Base-by-base conservation (phyloP, 2,888 invertebrate species). In the Sphecodes monilicornis region DNA sequence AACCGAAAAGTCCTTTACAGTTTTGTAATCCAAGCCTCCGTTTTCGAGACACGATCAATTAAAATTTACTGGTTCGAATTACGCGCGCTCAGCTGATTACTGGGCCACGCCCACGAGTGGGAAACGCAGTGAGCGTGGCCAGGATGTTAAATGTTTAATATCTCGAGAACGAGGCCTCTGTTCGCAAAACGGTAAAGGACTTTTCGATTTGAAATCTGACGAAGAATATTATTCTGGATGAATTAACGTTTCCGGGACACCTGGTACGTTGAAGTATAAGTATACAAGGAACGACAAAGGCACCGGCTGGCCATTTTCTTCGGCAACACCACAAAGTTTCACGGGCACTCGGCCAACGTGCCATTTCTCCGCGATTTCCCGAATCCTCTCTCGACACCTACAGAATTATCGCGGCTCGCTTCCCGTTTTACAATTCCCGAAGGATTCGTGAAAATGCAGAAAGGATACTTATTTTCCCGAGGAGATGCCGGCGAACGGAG, bases 321-420 rank as follows among this genome's bases (percentile, higher is more conserved):
- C 60, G 72, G 76, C 76, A 70, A 84, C 88, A 84, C 70, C 73
- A 84, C 81, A 64, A 73, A 77, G 78, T 78, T 77, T 81, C 82
- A 57, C 83, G 91, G 91, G 91, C 91, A 90, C 80, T 78, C 82
- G 89, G 91, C 91, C 91, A 91, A 91, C 83, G 76, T 83, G 81
- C 83, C 83, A 82, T 88, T 90, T 76, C 83, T 80, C 80, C 73
- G 66, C 77, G 68, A 74, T 69, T 76, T 82, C 29, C 82, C 78
- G 78, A 85, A 89, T 86, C 89, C 86, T 84, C 84, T 78, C 84
- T 82, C 89, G 85, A 87, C 89, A 86, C 88, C 85, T 85, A 86
- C 83, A 80, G 82, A 91, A 90, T 90, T 90, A 90, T 91, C 90
- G 86, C 81, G 50, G 81, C 78, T 76, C 83, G 81, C 76, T 78